These are phyloP conservation scores for Parnassius apollo DNA, from an alignment of 2,888 invertebrate species.

Conservation along the genomic window DNA sequence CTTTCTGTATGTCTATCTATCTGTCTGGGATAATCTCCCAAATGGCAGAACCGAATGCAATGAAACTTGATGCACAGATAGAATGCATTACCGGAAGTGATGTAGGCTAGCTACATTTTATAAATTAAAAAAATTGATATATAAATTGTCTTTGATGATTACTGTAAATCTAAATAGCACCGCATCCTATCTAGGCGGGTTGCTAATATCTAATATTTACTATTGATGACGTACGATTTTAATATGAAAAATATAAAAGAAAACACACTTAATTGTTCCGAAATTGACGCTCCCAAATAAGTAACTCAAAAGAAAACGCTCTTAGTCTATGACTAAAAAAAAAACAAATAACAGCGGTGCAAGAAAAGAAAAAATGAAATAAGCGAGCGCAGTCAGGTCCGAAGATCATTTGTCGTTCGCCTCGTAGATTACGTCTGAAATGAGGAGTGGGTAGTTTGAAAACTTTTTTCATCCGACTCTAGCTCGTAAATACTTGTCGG, in stretches of 20 bases:
- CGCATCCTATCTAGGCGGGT: background rate
- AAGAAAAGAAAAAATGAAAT: slow-evolving; percentile 25
- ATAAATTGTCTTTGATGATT: too few species aligned
- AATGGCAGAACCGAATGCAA: too few species aligned
- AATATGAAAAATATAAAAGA: background rate
- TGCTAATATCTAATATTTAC: too few species aligned
- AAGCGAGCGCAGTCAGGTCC: slow-evolving; percentile 65
- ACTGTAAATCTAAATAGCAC: too few species aligned
- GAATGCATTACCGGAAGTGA: too few species aligned
- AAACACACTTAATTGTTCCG: slow-evolving; percentile 1
- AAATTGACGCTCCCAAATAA: slow-evolving; percentile 7
- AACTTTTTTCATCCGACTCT: slow-evolving; percentile 54
- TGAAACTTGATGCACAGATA: too few species aligned
- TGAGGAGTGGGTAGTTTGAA: slow-evolving; percentile 72
- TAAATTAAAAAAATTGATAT: background rate
- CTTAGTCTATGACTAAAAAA: slow-evolving; percentile 21
- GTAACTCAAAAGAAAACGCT: slow-evolving; percentile 18
- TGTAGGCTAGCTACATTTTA: too few species aligned
- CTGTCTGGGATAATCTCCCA: too few species aligned
- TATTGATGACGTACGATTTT: background rate
- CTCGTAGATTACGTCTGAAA: slow-evolving; percentile 72
- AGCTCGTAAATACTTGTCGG: slow-evolving; percentile 61
- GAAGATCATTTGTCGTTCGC: slow-evolving; percentile 58
- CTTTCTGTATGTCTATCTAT: too few species aligned
- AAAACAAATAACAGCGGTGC: slow-evolving; percentile 31